Evolutionary conservation across 2,888 invertebrate species (phyloP).

Genomic region (Hylaea fasciaria): DNA sequence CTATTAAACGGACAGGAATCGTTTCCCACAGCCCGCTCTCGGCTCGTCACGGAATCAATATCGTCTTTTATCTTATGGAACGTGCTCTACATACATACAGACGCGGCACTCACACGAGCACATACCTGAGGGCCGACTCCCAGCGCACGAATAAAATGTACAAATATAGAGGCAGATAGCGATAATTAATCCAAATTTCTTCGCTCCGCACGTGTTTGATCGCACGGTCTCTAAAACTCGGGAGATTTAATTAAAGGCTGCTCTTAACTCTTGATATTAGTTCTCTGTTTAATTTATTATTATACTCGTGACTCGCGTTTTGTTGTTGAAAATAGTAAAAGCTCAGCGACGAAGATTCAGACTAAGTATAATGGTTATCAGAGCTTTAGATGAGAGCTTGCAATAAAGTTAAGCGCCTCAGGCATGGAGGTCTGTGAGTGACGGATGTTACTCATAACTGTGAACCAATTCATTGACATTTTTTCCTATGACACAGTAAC

Average conservation of each 20-base stretch:
- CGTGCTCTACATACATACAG: constrained; percentile 76
- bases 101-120: constrained; percentile 51
- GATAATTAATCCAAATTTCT: constrained; percentile 76
- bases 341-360: constrained; percentile 23
- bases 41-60: constrained; percentile 84
- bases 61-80: constrained; percentile 83
- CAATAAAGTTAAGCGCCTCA: background rate
- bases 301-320: constrained; percentile 44
- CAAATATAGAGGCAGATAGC: constrained; percentile 64
- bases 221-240: constrained; percentile 64
- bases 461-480: constrained; percentile 69
- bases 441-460: constrained; percentile 53
- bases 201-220: constrained; percentile 64
- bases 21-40: constrained; percentile 81
- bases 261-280: constrained; percentile 60
- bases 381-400: background rate
- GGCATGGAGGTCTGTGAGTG: constrained; percentile 29
- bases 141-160: constrained; percentile 56
- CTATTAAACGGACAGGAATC: constrained; percentile 79
- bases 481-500: constrained; percentile 58
- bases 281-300: constrained; percentile 59
- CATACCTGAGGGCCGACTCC: constrained; percentile 29
- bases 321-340: constrained; percentile 38
- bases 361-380: constrained; percentile 17
- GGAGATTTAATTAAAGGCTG: constrained; percentile 68